Percentiles rank a stretch among this genome's conserved stretches.
These are phyloP conservation scores for Leptopterna dolabrata DNA, from an alignment of 2,888 invertebrate genomes.

Conservation along the genomic window DNA sequence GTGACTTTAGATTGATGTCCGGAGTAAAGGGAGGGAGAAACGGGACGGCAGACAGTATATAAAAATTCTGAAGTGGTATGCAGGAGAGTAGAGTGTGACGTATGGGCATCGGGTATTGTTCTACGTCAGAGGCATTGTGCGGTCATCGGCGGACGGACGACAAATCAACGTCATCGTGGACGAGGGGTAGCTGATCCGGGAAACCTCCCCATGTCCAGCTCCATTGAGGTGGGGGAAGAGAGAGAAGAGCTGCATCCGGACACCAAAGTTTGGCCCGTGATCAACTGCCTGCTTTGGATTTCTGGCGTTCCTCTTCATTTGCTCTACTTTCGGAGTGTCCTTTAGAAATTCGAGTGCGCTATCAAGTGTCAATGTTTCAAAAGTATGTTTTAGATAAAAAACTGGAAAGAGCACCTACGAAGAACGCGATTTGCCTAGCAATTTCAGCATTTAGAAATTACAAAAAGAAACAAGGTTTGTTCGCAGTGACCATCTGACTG, in stretches of 20 bases:
- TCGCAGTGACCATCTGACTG: too few species aligned
- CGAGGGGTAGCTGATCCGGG: neutral
- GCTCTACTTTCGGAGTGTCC: neutral
- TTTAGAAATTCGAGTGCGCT: too few species aligned
- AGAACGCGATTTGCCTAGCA: too few species aligned
- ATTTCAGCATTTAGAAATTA: too few species aligned
- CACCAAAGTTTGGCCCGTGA: slow-evolving; percentile 41
- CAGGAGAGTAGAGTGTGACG: slow-evolving; percentile 39
- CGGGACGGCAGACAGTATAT: neutral
- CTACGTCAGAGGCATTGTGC: slow-evolving; percentile 48
- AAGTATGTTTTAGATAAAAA: too few species aligned
- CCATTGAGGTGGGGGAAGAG: slow-evolving; percentile 28
- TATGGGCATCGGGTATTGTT: slow-evolving; percentile 42
- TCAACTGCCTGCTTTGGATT: slow-evolving; percentile 42
- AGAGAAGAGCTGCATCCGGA: neutral
- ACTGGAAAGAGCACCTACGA: too few species aligned
- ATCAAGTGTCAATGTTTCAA: too few species aligned
- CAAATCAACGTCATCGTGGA: slow-evolving; percentile 48
- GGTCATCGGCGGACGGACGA: slow-evolving; percentile 21
- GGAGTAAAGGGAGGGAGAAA: neutral
- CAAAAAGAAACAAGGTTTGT: too few species aligned
- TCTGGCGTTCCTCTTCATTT: neutral
- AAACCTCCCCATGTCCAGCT: neutral
- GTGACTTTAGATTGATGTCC: neutral
- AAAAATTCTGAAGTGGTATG: slow-evolving; percentile 46